These are phyloP conservation scores for Callopanchax toddi DNA, from an alignment of 2,113 vertebrate genomes.

Conservation along the genomic window DNA sequence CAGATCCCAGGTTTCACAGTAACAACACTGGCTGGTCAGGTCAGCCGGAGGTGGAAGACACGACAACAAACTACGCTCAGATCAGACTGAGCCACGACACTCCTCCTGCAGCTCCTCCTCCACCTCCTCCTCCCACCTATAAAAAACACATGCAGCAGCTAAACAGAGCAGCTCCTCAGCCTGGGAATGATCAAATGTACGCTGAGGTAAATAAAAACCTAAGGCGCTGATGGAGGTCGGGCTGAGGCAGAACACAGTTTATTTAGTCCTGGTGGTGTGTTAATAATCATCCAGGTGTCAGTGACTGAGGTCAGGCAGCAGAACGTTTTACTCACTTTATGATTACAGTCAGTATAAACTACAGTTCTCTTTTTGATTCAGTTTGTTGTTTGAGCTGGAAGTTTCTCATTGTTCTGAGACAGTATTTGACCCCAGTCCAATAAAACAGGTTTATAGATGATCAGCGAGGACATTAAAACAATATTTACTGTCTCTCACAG, in stretches of 20 bases:
- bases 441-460: background rate
- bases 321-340: constrained; percentile 1
- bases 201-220: background rate
- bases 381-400: constrained; percentile 1
- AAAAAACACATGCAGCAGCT: background rate
- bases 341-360: background rate
- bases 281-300: no score
- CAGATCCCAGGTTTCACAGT: background rate
- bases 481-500: background rate
- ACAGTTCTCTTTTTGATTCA: background rate
- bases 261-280: background rate
- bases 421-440: background rate
- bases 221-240: background rate
- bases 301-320: no score
- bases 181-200: background rate
- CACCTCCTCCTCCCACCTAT: constrained; percentile 16
- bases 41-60: background rate
- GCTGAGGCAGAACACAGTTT: background rate
- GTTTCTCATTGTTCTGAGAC: background rate
- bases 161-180: background rate
- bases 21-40: background rate
- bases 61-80: constrained; percentile 26
- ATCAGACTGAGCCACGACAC: background rate
- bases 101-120: no score
- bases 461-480: background rate